phyloP scores from a whole-genome alignment of 2,113 vertebrate genomes.

The Aphyosemion australe region DNA sequence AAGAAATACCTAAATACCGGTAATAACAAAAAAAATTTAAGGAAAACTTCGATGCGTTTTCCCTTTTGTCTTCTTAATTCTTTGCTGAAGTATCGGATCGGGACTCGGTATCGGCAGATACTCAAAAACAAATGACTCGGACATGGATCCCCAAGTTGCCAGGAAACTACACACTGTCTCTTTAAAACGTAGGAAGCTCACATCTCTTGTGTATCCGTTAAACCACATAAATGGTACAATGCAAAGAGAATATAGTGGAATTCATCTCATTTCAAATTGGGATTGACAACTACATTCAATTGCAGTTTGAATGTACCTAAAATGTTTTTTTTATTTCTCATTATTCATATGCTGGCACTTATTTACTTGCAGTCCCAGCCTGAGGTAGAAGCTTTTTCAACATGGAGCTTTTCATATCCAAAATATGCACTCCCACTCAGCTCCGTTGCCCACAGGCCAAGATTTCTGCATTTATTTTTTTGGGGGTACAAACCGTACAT shows the following conservation, averaged over 20 bases:
- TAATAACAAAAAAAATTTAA: no score
- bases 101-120: no score
- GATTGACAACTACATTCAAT: conserved; percentile 39
- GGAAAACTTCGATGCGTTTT: no score
- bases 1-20: no score
- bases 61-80: no score
- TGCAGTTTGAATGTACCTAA: conserved; percentile 23
- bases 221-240: no score
- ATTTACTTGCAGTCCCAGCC: conserved; percentile 57
- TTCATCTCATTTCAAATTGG: not conserved
- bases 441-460: conserved; percentile 23
- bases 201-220: no score
- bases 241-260: not conserved
- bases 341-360: conserved; percentile 69
- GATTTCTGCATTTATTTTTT: conserved; percentile 59
- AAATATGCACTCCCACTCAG: conserved; percentile 75
- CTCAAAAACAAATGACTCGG: no score
- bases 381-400: conserved; percentile 39
- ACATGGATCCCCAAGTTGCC: no score
- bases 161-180: no score
- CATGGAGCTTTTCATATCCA: conserved; percentile 65
- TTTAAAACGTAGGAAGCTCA: no score
- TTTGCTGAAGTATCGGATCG: no score
- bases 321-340: conserved; percentile 55
- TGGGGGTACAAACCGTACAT: conserved; percentile 33